Evolutionary conservation across 2,888 invertebrate genomes (phyloP), one percentile per base, ranked within the genome.

Genomic region (Disparrhopalites patrizii): DNA sequence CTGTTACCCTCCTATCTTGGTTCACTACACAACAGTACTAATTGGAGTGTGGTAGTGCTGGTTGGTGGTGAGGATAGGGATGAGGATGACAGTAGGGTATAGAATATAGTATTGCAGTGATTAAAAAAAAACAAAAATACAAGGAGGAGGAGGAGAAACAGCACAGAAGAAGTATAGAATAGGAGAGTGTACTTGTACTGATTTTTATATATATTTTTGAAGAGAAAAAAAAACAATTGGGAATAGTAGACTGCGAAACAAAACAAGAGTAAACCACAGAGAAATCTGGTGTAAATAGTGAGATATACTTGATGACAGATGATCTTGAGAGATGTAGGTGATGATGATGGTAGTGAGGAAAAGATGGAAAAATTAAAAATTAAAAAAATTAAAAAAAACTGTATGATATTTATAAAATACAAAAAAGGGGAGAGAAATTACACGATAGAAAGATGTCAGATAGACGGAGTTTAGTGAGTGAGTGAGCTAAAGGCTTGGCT

Each of bases 391-490:
- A 52, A 61, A 51, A 61, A 40, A 33, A 61, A 50, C n/a, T 18
- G 23, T 31, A 61, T 61, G 54, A 57, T 57, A 57, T 57, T 31
- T 57, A 51, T 51, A 57, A 57, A 62, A 62, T 62, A 62, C 55
- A 64, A 50, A 64, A 55, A 64, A 55, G 61, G 56, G 64, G 56
- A 64, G 60, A 60, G 38, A 60, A 60, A 60, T 56, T 60, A 50
- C 54, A 62, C 62, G 54, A 52, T 54, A 56, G 64, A 64, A 64
- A 64, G 64, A 64, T 64, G 64, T 64, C 64, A 64, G 64, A 64
- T 64, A 64, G 64, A 64, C 64, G 64, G 64, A 64, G 64, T 64
- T 64, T 64, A 64, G 64, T 64, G 64, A 64, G 64, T 64, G 60
- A 63, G 63, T 63, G 62, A 62, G 62, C 56, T 55, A 51, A 62